Percentiles rank a stretch among this genome's conserved stretches.
Conservation (phyloP, 2,888 invertebrate genomes). For the Leptopterna dolabrata region DNA sequence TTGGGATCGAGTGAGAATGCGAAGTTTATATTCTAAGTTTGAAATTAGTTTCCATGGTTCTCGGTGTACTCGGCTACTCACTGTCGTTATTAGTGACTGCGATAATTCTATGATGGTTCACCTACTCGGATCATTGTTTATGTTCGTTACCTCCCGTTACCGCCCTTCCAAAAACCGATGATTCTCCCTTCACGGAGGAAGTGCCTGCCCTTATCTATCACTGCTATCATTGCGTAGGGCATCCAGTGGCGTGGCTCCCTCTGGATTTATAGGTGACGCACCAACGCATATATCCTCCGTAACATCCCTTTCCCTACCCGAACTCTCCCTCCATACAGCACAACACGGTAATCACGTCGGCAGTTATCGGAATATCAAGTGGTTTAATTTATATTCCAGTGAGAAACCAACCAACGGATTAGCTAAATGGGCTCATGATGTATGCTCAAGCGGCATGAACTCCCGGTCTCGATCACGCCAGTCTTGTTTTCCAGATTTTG, state of each 20-base stretch:
- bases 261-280: not conserved
- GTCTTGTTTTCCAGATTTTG: not conserved
- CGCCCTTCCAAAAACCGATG: not conserved
- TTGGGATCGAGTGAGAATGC: too few relatives aligned
- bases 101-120: too few relatives aligned
- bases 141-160: not conserved
- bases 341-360: not conserved
- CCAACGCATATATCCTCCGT: not conserved
- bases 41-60: too few relatives aligned
- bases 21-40: too few relatives aligned
- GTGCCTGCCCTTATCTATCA: not conserved
- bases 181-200: not conserved
- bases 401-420: not conserved
- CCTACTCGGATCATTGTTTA: not conserved
- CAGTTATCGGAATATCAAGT: constrained; percentile 7
- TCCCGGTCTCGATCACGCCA: not conserved
- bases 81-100: too few relatives aligned
- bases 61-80: too few relatives aligned
- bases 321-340: not conserved
- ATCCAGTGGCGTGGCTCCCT: not conserved
- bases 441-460: not conserved
- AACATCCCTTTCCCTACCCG: not conserved
- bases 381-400: not conserved
- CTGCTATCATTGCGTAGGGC: not conserved
- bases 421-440: not conserved